Evolutionary conservation across 2,797 vertebrate species (phyloP), one percentile per base, ranked within the genome.

Genomic region (Brachymystax lenok): DNA sequence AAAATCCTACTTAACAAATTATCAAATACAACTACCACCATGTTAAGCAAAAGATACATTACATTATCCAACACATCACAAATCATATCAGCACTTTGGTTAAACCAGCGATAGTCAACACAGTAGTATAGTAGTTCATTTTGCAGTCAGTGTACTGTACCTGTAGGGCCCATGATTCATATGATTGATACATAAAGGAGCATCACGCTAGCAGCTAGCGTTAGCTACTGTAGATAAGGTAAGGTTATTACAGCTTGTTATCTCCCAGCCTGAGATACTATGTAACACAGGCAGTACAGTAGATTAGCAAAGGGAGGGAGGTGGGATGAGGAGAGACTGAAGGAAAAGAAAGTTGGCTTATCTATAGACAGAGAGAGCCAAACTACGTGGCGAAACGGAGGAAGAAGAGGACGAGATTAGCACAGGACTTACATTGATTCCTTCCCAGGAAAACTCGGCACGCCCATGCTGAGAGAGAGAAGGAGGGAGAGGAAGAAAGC

Each of bases 401-500:
- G 30, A 35, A 30, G 59, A 52, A 64, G 17, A 56, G 66, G 52
- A 70, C 46, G 71, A 84, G 69, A 85, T 86, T 80, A 80, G 76
- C 72, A 88, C 75, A 68, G 79, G 50, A 85, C 97, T 98, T 95
- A 98, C 97, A 90, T 98, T 99, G 94, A 97, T 97, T 83, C 96
- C 97, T 84, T 98, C 97, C 97, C 97, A 98, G 93, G 97, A 98
- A 95, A 97, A 96, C 91, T 98, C 96, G 2, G 95, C 93, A 87
- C 93, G 93, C 83, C 95, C 96, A 93, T 96, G 96, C 97, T 98
- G 87, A 81, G 82, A 77, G 51, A 72, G 50, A 30, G n/a, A 69
- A 24, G 40, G 27, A 75, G 64, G 8, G 35, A 75, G 59, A 3
- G 27, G 70, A 73, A 75, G 52, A 40, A 30, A 63, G 67, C 66